Evolutionary conservation across 2,113 vertebrate species (phyloP).

Genomic region (Peromyscus leucopus): DNA sequence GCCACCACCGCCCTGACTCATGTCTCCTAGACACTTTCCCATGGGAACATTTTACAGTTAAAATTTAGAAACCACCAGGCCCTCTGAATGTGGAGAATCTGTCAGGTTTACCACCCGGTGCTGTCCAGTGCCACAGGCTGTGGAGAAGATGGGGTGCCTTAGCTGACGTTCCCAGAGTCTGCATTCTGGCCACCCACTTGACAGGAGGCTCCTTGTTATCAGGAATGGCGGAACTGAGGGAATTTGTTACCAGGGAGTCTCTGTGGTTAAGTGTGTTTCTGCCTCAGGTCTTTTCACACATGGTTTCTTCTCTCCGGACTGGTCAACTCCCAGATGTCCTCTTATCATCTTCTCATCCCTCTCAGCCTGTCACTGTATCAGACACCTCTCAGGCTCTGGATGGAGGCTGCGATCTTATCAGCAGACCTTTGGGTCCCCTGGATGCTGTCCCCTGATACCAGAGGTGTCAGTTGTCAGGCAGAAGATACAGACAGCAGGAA

Average conservation of each 20-base stretch:
- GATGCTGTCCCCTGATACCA: constrained; percentile 32
- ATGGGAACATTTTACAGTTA: neutral
- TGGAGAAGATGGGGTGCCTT: fast-evolving
- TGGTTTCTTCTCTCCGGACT: too few species aligned
- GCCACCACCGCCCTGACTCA: constrained; percentile 22
- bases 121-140: too few species aligned
- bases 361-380: neutral
- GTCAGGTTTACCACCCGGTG: fast-evolving
- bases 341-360: neutral
- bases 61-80: neutral
- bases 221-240: fast-evolving
- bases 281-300: neutral
- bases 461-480: constrained; percentile 2
- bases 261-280: fast-evolving
- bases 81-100: neutral
- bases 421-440: neutral
- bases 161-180: neutral
- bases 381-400: neutral
- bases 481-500: neutral
- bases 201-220: neutral
- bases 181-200: neutral
- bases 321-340: neutral
- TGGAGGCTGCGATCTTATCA: constrained; percentile 57
- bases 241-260: too few species aligned
- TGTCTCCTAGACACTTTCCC: constrained; percentile 50